Evolutionary conservation across 2,888 invertebrate species (phyloP).

Genomic region (Leptogaster cylindrica): DNA sequence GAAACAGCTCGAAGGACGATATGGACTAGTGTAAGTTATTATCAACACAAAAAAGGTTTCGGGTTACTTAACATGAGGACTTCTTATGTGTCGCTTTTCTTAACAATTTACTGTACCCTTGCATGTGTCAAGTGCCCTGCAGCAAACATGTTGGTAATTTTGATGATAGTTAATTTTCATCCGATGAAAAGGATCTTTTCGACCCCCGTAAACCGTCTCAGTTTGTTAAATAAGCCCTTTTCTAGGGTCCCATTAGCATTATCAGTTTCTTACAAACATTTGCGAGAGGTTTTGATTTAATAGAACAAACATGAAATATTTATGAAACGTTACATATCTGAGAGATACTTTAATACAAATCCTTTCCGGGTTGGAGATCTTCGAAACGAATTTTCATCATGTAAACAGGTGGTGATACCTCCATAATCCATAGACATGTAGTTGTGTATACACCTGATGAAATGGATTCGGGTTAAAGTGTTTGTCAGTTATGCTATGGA

Average conservation of each 20-base stretch:
- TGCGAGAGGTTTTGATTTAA: background rate
- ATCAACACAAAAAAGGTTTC: constrained; percentile 39
- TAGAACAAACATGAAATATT: no score
- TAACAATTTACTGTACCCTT: constrained; percentile 19
- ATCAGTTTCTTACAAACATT: background rate
- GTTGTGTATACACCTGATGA: no score
- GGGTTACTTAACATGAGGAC: constrained; percentile 34
- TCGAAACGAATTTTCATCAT: no score
- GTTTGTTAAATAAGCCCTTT: background rate
- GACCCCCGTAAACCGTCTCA: background rate
- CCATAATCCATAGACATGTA: no score
- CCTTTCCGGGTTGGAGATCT: no score
- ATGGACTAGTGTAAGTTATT: constrained; percentile 35
- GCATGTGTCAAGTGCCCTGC: constrained; percentile 23
- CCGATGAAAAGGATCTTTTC: constrained; percentile 15
- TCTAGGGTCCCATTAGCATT: background rate
- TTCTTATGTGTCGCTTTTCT: constrained; percentile 27
- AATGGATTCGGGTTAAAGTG: no score
- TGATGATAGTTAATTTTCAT: constrained; percentile 32
- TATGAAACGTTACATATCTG: no score
- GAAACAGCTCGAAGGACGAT: constrained; percentile 10
- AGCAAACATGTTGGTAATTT: constrained; percentile 36
- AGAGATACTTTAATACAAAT: no score
- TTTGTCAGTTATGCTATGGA: no score
- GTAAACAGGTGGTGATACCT: no score